These are phyloP conservation scores for Chlorocebus sabaeus DNA, from an alignment of 2,113 vertebrate species.

Conservation along the genomic window DNA sequence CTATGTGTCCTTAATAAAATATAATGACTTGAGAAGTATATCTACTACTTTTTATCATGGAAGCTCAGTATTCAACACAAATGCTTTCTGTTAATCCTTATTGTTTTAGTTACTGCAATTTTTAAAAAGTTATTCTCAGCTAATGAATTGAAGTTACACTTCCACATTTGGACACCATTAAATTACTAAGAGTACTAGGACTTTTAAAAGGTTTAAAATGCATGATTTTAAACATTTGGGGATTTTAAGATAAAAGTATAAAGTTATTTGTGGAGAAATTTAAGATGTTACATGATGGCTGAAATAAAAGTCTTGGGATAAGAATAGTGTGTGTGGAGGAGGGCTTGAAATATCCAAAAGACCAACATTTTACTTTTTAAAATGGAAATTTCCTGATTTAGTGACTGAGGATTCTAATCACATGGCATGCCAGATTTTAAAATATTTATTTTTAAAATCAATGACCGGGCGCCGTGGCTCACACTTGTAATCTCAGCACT, in stretches of 20 bases:
- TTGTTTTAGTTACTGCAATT: conserved; percentile 38
- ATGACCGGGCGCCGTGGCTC: not conserved
- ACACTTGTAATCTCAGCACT: not conserved
- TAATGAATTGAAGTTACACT: conserved; percentile 56
- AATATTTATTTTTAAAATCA: conserved; percentile 53
- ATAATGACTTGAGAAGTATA: conserved; percentile 49
- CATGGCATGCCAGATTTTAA: conserved; percentile 27
- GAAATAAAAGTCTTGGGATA: conserved; percentile 49
- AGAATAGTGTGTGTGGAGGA: conserved; percentile 47
- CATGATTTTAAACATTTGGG: conserved; percentile 19
- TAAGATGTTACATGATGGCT: conserved; percentile 34
- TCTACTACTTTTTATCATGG: conserved; percentile 43
- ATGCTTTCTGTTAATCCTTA: conserved; percentile 65
- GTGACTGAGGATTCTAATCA: conserved; percentile 60
- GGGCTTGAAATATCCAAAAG: conserved; percentile 61
- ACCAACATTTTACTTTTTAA: conserved; percentile 42
- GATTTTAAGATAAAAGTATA: conserved; percentile 51
- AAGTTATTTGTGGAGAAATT: conserved; percentile 54
- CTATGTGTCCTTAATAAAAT: conserved; percentile 61
- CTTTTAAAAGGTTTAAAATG: conserved; percentile 37
- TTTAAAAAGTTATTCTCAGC: conserved; percentile 26
- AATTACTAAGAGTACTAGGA: conserved; percentile 35
- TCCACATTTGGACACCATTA: conserved; percentile 31
- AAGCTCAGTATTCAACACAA: conserved; percentile 69
- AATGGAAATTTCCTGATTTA: conserved; percentile 35